Base-by-base conservation (phyloP, 2,888 invertebrate species). In the Pyralis farinalis region DNA sequence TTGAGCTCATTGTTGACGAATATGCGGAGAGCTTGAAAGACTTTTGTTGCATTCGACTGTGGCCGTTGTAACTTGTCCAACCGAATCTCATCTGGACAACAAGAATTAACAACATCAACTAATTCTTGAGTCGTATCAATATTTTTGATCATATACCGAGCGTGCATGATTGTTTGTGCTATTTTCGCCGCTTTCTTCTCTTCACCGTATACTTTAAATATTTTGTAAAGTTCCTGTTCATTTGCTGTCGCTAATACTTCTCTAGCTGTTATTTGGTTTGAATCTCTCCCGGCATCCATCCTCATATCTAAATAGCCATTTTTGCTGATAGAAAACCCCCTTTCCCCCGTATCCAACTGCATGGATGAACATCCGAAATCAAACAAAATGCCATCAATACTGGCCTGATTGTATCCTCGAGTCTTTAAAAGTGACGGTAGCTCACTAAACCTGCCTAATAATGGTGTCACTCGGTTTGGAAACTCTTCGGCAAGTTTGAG, bases 1-100 rank as follows among this genome's bases (percentile, higher is more conserved):
- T 98, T 98, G 0, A 98, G 82, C 85, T 98, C 98, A 74, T 98
- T 96, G 71, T 98, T 98, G 0, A 98, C 96, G 79, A 98, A 98
- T 62, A 98, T 98, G 45, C 98, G 90, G 46, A 98, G 75, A 0
- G 98, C 98, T 88, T 97, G 92, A 82, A 98, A 98, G 0, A 96
- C 94, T 89, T 97, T 97, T 0, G 97, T 98, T 0, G 98, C 98
- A 44, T 92, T 91, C 62, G 98, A 97, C 1, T 94, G 83, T 1
- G 91, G 92, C 46, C 96, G 88, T 42, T 94, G 92, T 6, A 97
- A 63, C 74, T 94, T 94, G 68, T 98, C 97, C 11, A 90, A 62
- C 34, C 93, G 79, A 29, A 86, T 55, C 35, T 90, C 87, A 54
- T 92, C 88, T 0, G 90, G 81, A 45, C 91, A 90, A 32, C 93